phyloP scores from a whole-genome alignment of 1,140 invertebrate species.

The Akabosia matsudoensis region DNA sequence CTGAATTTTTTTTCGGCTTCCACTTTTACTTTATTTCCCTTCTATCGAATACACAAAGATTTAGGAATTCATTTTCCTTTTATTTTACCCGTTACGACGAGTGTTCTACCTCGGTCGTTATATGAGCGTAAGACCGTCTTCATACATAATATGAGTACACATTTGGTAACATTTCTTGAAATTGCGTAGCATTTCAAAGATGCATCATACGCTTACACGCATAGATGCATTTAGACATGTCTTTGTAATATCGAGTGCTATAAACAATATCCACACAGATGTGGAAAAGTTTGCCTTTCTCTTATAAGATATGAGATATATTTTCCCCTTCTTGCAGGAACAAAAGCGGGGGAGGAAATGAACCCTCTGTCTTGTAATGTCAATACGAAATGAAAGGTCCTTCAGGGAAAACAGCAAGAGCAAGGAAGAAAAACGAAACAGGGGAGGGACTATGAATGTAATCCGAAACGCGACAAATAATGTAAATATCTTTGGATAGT shows the following conservation, averaged over 20 bases:
- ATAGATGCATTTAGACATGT: no score
- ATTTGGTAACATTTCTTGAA: no score
- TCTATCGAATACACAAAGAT: conserved; percentile 3
- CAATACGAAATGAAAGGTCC: conserved; percentile 15
- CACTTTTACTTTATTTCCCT: background rate
- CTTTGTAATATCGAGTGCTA: background rate
- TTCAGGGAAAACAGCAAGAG: background rate
- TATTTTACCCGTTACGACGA: no score
- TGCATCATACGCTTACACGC: no score
- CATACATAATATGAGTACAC: no score
- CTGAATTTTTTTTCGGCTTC: background rate
- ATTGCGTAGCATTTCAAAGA: no score
- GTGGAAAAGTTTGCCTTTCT: background rate
- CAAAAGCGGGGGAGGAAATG: conserved; percentile 13
- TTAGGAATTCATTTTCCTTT: background rate
- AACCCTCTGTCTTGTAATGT: conserved; percentile 16
- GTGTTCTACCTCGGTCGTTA: no score
- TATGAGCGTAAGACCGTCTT: no score
- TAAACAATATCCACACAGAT: background rate
- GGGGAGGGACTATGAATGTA: conserved; percentile 10
- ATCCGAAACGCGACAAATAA: conserved; percentile 18
- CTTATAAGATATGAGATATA: background rate
- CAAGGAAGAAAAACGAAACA: background rate
- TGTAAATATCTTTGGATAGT: conserved; percentile 10
- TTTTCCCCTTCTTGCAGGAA: background rate